phyloP scores from a whole-genome alignment of 2,888 invertebrate species.

The Onthophagus sagittarius region DNA sequence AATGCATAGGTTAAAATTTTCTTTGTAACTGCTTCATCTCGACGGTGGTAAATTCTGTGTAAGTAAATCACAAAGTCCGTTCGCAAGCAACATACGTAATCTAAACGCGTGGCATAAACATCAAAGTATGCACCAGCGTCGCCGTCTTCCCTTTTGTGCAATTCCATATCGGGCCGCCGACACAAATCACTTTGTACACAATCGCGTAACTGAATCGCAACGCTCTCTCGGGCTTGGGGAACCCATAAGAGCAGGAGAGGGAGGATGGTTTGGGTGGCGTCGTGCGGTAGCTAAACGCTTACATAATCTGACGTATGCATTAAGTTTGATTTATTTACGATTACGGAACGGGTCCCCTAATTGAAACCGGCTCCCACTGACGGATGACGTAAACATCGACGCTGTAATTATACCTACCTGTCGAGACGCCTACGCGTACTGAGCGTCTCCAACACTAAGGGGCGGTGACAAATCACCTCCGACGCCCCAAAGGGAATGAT shows the following conservation, averaged over 20 bases:
- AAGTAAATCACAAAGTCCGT: background rate
- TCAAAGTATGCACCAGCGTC: background rate
- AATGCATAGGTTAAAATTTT: background rate
- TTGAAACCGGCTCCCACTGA: slow-evolving; percentile 10
- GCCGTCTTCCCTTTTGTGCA: background rate
- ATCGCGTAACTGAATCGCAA: background rate
- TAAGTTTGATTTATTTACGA: slow-evolving; percentile 12
- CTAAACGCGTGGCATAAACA: background rate
- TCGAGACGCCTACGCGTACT: background rate
- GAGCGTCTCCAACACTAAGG: background rate
- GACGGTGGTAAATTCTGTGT: background rate
- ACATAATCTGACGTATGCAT: slow-evolving; percentile 12
- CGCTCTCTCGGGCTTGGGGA: background rate
- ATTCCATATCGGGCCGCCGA: background rate
- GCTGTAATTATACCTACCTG: slow-evolving; percentile 11
- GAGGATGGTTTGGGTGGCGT: background rate
- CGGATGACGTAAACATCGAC: slow-evolving; percentile 14
- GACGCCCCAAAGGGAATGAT: background rate
- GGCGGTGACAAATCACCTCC: slow-evolving; percentile 9
- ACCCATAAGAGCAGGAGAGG: background rate
- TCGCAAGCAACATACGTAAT: background rate
- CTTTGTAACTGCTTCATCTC: background rate
- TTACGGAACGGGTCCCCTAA: slow-evolving; percentile 9
- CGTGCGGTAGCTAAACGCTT: background rate
- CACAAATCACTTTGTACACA: background rate